Evolutionary conservation across 2,888 invertebrate genomes (phyloP), one percentile per base, ranked within the genome.

Genomic region (Lamellibrachia satsuma): DNA sequence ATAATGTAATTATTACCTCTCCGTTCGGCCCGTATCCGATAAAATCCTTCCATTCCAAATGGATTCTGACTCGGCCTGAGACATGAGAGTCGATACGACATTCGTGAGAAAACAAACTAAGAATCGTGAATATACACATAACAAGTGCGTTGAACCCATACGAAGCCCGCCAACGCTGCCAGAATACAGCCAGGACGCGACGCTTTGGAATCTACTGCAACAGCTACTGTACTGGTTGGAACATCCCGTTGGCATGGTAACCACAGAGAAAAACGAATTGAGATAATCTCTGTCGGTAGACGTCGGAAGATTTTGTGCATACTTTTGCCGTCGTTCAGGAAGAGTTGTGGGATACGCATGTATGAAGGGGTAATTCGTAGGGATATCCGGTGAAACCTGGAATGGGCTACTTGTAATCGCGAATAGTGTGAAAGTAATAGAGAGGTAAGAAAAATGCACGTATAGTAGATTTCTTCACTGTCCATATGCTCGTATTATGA

Each of bases 191-290:
- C 22, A 75, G n/a, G 22, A 75, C 75, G 75, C 22, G 75, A 75
- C 75, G 75, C 22, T 2, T n/a, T 75, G 75, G 75, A 75, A 75
- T 75, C n/a, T n/a, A 22, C 11, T 15, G 75, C 75, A n/a, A 22
- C 22, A 15, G n/a, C 39, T 39, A 39, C 39, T 6, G 6, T 75
- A 75, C 75, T 75, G 75, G 75, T 75, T 22, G 75, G 75, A 75
- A 75, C 75, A 75, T 75, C n/a, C 75, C 75, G 75, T 75, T 22
- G 75, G 75, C 75, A 75, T 75, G 75, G 75, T n/a, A 15, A 75
- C 75, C 75, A 75, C 75, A 22, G 22, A 75, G n/a, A n/a, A 75
- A 75, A 75, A 75, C 22, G 75, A 75, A 75, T 75, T 75, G 75
- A 1, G 75, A 75, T 75, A 75, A 75, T 75, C 75, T 75, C 22